These are phyloP conservation scores for Ormyrus labotus DNA, from an alignment of 2,888 invertebrate species.

Conservation along the genomic window DNA sequence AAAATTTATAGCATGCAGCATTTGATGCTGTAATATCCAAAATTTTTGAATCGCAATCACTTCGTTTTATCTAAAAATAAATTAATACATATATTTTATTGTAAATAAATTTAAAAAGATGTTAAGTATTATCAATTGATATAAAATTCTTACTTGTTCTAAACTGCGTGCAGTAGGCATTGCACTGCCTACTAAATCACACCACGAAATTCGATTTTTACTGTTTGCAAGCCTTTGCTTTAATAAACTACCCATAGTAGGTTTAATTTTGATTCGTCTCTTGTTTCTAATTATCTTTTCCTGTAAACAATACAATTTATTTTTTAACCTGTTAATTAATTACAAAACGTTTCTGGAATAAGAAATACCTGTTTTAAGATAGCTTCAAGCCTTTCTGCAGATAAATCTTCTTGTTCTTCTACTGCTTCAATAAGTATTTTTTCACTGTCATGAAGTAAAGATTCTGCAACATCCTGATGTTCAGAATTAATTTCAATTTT, in stretches of 20 bases:
- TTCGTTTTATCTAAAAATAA: slow-evolving; percentile 61
- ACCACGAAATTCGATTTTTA: slow-evolving; percentile 64
- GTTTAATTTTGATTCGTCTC: slow-evolving; percentile 62
- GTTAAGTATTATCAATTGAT: not conserved
- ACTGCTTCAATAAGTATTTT: not conserved
- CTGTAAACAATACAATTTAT: slow-evolving; percentile 55
- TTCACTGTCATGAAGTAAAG: not conserved
- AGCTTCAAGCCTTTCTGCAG: slow-evolving; percentile 69
- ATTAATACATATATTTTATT: not conserved
- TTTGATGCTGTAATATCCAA: slow-evolving; percentile 70
- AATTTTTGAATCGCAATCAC: slow-evolving; percentile 64
- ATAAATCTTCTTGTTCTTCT: slow-evolving; percentile 56
- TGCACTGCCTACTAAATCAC: slow-evolving; percentile 60
- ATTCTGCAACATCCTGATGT: not conserved
- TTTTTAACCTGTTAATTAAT: not conserved
- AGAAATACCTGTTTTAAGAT: slow-evolving; percentile 64
- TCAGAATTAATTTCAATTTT: not conserved
- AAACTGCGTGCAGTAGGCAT: slow-evolving; percentile 59
- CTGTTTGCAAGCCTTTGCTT: slow-evolving; percentile 59
- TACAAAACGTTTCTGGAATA: no score
- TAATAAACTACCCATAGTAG: slow-evolving; percentile 63
- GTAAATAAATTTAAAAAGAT: slow-evolving; percentile 15
- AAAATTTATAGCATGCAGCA: slow-evolving; percentile 72
- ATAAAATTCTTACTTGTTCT: slow-evolving; percentile 62
- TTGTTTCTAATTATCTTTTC: slow-evolving; percentile 68